phyloP scores from a whole-genome alignment of 2,888 invertebrate genomes.

The Cephus sareptanus region DNA sequence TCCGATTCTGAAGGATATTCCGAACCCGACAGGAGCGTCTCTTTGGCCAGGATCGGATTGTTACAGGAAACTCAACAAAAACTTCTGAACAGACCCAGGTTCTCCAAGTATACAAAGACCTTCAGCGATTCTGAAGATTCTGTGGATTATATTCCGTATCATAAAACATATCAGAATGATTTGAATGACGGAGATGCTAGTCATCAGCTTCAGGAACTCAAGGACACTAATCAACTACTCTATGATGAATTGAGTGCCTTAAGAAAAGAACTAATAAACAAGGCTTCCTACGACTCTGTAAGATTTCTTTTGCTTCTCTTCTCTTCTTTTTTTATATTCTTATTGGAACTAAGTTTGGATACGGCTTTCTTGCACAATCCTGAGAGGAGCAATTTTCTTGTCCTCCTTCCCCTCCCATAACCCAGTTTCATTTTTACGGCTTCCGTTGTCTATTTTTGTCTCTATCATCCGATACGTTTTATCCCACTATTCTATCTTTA shows the following conservation, averaged over 20 bases:
- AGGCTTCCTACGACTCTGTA: constrained; percentile 42
- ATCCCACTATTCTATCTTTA: background rate
- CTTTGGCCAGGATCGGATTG: constrained; percentile 81
- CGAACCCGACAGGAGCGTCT: constrained; percentile 86
- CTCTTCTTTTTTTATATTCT: background rate
- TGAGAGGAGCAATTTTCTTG: background rate
- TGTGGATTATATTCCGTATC: constrained; percentile 50
- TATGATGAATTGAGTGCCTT: constrained; percentile 49
- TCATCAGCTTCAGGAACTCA: constrained; percentile 50
- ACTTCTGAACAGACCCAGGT: constrained; percentile 37
- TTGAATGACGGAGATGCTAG: constrained; percentile 46
- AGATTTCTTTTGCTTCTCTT: constrained; percentile 23
- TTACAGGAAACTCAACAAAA: constrained; percentile 64
- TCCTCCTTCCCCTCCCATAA: constrained; percentile 7
- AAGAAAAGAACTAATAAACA: constrained; percentile 43
- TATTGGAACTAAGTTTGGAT: constrained; percentile 2
- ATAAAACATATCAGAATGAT: constrained; percentile 50
- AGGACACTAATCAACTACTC: constrained; percentile 51
- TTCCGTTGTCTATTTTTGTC: constrained; percentile 9
- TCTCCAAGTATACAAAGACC: constrained; percentile 48
- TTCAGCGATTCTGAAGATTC: constrained; percentile 63
- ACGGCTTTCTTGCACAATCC: background rate
- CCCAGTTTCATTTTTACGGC: constrained; percentile 8
- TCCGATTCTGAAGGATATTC: constrained; percentile 90
- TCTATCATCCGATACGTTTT: constrained; percentile 5